A percentile compares a stretch with the other conserved stretches of the same genome.
Evolutionary conservation across 2,888 invertebrate species (phyloP).

Genomic region (Eupithecia subfuscata): DNA sequence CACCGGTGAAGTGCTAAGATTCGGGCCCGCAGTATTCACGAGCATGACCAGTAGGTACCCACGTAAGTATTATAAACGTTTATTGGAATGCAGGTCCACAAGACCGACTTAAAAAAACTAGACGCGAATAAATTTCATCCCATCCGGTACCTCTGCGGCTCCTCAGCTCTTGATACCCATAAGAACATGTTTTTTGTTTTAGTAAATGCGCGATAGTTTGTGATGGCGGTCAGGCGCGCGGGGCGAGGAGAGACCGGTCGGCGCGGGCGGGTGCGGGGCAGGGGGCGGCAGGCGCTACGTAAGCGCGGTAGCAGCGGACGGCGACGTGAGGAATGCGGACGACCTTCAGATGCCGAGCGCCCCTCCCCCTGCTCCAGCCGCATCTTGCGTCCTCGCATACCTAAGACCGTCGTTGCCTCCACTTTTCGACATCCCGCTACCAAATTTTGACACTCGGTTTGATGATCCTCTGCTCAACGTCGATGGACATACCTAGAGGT

Average conservation of each 20-base stretch:
- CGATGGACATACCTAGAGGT: conserved; percentile 33
- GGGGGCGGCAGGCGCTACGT: conserved; percentile 77
- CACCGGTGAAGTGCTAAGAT: conserved; percentile 15
- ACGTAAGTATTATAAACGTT: conserved; percentile 61
- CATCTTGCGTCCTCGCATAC: conserved; percentile 84
- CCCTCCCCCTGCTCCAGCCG: conserved; percentile 80
- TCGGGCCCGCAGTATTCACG: conserved; percentile 27
- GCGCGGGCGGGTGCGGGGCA: conserved; percentile 54
- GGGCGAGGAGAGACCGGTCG: conserved; percentile 70
- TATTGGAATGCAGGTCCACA: conserved; percentile 74
- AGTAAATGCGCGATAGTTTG: conserved; percentile 81
- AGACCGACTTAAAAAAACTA: conserved; percentile 74
- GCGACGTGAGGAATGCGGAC: conserved; percentile 84
- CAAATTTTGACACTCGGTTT: conserved; percentile 77
- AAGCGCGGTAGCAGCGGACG: conserved; percentile 84
- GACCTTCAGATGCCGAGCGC: conserved; percentile 84
- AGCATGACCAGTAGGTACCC: conserved; percentile 44
- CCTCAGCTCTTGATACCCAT: conserved; percentile 78
- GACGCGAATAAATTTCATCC: conserved; percentile 82
- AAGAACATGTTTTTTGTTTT: conserved; percentile 82
- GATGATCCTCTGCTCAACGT: conserved; percentile 40
- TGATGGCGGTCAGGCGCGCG: conserved; percentile 71
- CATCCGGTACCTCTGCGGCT: conserved; percentile 81
- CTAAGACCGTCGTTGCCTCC: conserved; percentile 78
- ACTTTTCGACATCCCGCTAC: conserved; percentile 79